Percentiles rank a stretch among this genome's conserved stretches.
Conservation (phyloP, 2,113 vertebrate genomes). For the Labrus mixtus region DNA sequence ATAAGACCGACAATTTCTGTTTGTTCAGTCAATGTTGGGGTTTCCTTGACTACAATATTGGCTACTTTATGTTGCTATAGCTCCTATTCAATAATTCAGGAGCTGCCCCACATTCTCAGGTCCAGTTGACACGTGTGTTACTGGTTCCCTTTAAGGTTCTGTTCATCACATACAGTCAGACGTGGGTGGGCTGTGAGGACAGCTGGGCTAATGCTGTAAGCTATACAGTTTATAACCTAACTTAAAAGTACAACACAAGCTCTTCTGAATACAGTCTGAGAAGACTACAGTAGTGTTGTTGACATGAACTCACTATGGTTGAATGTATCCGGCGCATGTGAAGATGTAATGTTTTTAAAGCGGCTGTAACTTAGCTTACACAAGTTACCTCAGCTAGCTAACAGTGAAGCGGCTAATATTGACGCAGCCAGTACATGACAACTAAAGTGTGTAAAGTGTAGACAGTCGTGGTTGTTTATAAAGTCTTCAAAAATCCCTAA, state of each 20-base stretch:
- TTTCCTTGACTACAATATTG: conserved; percentile 30
- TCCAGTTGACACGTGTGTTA: conserved; percentile 52
- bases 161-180: conserved; percentile 14
- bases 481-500: neutral
- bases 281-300: neutral
- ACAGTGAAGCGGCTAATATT: conserved; percentile 36
- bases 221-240: neutral
- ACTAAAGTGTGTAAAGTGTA: neutral
- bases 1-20: neutral
- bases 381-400: conserved; percentile 34
- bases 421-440: conserved; percentile 31
- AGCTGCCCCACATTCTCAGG: conserved; percentile 17
- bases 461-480: neutral
- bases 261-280: neutral
- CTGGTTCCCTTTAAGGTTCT: conserved; percentile 35
- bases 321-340: conserved; percentile 1
- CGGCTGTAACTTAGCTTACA: conserved; percentile 26
- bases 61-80: conserved; percentile 4
- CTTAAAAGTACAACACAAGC: neutral
- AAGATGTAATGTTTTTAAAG: conserved; percentile 11
- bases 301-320: no score
- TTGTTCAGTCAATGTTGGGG: conserved; percentile 16
- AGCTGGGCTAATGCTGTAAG: neutral
- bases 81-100: conserved; percentile 41
- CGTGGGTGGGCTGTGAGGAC: conserved; percentile 40